Evolutionary conservation across 2,888 invertebrate genomes (phyloP).

Genomic region (Limnephilus auricula): DNA sequence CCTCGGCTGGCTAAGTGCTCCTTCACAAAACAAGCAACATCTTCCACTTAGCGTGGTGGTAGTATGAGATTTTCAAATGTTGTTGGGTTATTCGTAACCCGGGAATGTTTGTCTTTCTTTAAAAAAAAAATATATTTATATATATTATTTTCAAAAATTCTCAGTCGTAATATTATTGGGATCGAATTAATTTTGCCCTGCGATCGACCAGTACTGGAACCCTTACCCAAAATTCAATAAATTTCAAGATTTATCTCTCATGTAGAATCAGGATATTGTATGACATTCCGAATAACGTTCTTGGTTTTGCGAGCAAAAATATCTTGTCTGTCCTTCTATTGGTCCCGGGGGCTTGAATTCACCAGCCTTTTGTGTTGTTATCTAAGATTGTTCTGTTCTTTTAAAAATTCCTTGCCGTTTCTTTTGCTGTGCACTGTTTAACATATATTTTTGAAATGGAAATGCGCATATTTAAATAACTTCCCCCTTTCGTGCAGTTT

Average conservation of each 20-base stretch:
- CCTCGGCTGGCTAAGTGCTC: too few relatives aligned
- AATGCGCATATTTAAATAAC: background rate
- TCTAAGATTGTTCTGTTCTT: background rate
- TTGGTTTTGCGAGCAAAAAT: background rate
- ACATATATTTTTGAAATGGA: background rate
- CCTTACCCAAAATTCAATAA: background rate
- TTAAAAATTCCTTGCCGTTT: background rate
- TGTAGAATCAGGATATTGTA: background rate
- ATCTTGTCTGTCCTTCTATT: background rate
- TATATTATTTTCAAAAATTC: too few relatives aligned
- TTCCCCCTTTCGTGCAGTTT: background rate
- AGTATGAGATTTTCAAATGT: too few relatives aligned
- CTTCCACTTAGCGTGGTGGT: too few relatives aligned
- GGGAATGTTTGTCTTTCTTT: too few relatives aligned
- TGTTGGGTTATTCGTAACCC: too few relatives aligned
- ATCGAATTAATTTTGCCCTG: too few relatives aligned
- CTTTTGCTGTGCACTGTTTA: background rate
- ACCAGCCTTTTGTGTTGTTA: background rate
- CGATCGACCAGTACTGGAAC: too few relatives aligned
- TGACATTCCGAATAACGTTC: background rate
- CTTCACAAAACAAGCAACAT: too few relatives aligned
- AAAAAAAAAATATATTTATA: too few relatives aligned
- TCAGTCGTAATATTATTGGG: too few relatives aligned
- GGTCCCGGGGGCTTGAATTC: background rate
- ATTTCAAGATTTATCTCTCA: background rate